Conservation (phyloP, 2,888 invertebrate genomes). For the Gortyna flavago region DNA sequence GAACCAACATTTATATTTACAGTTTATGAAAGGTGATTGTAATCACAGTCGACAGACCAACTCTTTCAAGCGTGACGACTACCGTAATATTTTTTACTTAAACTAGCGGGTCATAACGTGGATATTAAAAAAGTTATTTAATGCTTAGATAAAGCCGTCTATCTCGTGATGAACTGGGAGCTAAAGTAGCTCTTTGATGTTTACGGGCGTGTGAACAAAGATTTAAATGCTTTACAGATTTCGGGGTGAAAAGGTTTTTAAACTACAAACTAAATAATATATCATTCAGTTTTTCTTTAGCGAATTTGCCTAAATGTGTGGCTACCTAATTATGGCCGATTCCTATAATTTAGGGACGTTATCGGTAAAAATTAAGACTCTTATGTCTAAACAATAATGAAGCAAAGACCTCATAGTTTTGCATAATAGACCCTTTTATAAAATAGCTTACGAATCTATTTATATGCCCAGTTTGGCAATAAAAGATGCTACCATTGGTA, state of each 20-base stretch:
- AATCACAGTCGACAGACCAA: constrained; percentile 70
- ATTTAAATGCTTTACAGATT: constrained; percentile 24
- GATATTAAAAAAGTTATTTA: constrained; percentile 66
- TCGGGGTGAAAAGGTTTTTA: constrained; percentile 10
- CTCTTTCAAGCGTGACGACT: constrained; percentile 74
- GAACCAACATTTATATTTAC: constrained; percentile 61
- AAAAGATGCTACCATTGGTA: no score
- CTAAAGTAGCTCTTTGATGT: constrained; percentile 34
- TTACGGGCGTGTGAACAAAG: constrained; percentile 32
- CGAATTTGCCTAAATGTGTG: background rate
- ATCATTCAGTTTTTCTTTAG: background rate
- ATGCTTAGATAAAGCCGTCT: constrained; percentile 50
- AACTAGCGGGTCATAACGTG: constrained; percentile 66
- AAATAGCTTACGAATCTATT: no score
- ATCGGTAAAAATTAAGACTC: no score
- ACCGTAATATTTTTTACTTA: constrained; percentile 72
- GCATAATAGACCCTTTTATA: no score
- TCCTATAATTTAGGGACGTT: no score
- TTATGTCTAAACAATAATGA: no score
- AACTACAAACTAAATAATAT: background rate
- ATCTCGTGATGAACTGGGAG: constrained; percentile 41
- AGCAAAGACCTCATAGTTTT: no score
- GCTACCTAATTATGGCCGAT: no score
- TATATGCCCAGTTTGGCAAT: no score
- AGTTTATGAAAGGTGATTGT: constrained; percentile 72